These are phyloP conservation scores for Ammodytes dubius DNA, from an alignment of 2,113 vertebrate species.

Conservation along the genomic window DNA sequence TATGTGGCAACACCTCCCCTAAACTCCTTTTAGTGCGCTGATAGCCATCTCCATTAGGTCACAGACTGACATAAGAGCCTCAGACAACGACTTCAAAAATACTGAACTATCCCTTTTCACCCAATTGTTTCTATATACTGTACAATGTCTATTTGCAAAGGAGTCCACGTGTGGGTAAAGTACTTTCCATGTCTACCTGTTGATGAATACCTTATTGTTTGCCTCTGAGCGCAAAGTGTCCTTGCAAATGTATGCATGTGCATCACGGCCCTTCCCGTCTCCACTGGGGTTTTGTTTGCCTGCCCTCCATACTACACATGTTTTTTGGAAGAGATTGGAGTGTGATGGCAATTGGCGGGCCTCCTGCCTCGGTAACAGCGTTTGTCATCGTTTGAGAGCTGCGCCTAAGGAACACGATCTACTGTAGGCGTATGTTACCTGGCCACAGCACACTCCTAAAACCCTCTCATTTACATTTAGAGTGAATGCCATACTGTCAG, in stretches of 20 bases:
- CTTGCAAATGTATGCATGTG: background rate
- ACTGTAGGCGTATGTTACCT: constrained; percentile 73
- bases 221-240: constrained; percentile 4
- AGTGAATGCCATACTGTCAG: constrained; percentile 82
- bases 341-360: constrained; percentile 36
- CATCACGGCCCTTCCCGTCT: constrained; percentile 14
- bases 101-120: too few species aligned
- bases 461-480: constrained; percentile 88
- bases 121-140: background rate
- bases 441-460: constrained; percentile 76
- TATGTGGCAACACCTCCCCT: too few species aligned
- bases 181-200: constrained; percentile 8
- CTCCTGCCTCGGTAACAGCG: constrained; percentile 43
- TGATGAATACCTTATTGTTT: constrained; percentile 31
- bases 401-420: constrained; percentile 64
- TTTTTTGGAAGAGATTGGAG: constrained; percentile 38
- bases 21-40: too few species aligned
- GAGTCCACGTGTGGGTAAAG: constrained; percentile 8
- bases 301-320: background rate
- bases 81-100: too few species aligned
- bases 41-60: too few species aligned
- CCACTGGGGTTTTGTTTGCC: background rate
- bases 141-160: constrained; percentile 4
- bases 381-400: constrained; percentile 71
- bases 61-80: too few species aligned